Percentiles rank a stretch among this genome's conserved stretches.
Conservation (phyloP, 2,797 vertebrate genomes). For the Anguilla pacifica region DNA sequence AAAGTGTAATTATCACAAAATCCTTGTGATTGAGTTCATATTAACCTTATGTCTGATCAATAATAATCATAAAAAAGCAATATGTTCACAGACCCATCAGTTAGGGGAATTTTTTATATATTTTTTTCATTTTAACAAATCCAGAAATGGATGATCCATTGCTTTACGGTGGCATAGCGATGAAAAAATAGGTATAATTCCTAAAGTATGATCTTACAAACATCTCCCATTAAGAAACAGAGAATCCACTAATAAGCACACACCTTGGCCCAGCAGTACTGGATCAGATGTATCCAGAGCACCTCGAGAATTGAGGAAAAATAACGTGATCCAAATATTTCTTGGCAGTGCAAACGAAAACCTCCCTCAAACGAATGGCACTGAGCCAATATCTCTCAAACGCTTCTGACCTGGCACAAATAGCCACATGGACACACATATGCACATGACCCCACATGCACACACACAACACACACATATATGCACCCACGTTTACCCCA, state of each 20-base stretch:
- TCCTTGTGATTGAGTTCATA: neutral
- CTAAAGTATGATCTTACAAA: neutral
- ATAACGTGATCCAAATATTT: neutral
- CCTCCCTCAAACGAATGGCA: neutral
- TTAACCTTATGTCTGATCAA: neutral
- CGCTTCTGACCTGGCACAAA: neutral
- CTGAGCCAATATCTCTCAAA: neutral
- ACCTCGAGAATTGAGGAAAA: neutral
- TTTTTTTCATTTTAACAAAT: neutral
- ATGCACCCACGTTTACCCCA: conserved; percentile 1
- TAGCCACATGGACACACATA: conserved; percentile 33
- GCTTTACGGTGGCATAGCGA: neutral
- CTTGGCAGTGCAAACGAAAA: neutral
- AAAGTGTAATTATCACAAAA: neutral
- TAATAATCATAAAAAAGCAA: neutral
- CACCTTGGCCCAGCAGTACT: neutral
- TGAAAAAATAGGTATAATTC: neutral
- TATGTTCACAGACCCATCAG: neutral
- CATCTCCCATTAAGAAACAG: neutral
- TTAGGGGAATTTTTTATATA: neutral
- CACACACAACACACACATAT: neutral
- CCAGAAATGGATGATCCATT: neutral
- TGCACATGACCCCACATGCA: neutral
- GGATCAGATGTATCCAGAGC: neutral
- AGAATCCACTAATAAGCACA: neutral